Conservation (phyloP, 2,888 invertebrate species). For the Gibbula magus region DNA sequence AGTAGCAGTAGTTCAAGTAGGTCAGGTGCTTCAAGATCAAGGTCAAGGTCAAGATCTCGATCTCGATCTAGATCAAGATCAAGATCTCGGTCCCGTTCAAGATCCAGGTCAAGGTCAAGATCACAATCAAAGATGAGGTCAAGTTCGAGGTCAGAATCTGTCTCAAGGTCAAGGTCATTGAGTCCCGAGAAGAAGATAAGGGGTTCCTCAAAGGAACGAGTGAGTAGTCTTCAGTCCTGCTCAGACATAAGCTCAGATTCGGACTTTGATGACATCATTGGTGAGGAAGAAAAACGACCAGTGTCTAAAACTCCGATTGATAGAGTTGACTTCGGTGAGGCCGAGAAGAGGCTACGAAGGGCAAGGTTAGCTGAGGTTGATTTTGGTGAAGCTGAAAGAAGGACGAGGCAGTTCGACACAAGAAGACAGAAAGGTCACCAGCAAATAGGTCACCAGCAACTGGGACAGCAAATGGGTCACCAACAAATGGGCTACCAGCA, state of each 20-base stretch:
- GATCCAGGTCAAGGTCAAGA: conserved; percentile 32
- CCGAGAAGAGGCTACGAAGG: conserved; percentile 58
- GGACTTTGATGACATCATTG: conserved; percentile 8
- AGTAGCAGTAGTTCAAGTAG: conserved; percentile 7
- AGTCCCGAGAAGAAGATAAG: not conserved
- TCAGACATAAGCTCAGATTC: conserved; percentile 3
- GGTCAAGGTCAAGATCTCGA: conserved; percentile 29
- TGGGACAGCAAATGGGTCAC: conserved; percentile 37
- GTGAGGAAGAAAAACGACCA: not conserved
- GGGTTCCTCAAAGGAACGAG: not conserved
- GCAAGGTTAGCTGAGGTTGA: conserved; percentile 32
- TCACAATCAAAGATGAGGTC: conserved; percentile 29
- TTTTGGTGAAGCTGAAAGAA: conserved; percentile 38
- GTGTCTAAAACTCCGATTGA: conserved; percentile 50
- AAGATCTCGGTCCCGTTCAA: conserved; percentile 12
- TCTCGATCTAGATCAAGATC: conserved; percentile 24
- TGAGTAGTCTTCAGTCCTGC: not conserved
- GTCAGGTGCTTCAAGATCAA: conserved; percentile 28
- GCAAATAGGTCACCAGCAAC: conserved; percentile 30
- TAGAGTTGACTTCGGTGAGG: conserved; percentile 67
- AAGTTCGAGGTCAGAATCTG: conserved; percentile 12
- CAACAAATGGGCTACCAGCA: conserved; percentile 33
- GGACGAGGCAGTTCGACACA: conserved; percentile 36
- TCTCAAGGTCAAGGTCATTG: conserved; percentile 29
- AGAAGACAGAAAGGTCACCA: conserved; percentile 35